Evolutionary conservation across 2,888 invertebrate species (phyloP), one percentile per base, ranked within the genome.

Genomic region (Cephonodes hylas): DNA sequence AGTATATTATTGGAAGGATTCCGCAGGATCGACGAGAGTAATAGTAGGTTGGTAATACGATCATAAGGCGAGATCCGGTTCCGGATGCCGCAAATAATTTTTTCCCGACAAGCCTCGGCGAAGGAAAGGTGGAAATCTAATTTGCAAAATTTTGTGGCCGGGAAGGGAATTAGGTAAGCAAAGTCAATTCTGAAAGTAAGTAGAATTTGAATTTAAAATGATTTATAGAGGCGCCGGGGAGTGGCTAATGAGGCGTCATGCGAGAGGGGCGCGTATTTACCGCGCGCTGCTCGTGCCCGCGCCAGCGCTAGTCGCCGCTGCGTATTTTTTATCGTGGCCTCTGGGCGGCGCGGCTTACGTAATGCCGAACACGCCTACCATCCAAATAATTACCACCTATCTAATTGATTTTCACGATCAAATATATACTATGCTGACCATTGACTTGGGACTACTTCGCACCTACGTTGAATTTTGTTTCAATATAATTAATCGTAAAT

Each of bases 121-220:
- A 81, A 78, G 76, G 77, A 81, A 84, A 85, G 83, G 84, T 84
- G 74, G 86, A 63, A 91, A 91, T 89, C 86, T 83, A 90, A 91
- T 91, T 91, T 91, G 85, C 83, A 81, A 86, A 87, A 88, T 83
- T 88, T 85, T 83, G 89, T 84, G 88, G 86, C 77, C 81, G 81
- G 81, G 76, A 83, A 83, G 81, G 83, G 87, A 89, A 90, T 91
- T 89, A 89, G 84, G 88, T 86, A 85, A 85, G 87, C 86, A 88
- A 90, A 91, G 89, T 89, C 87, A 88, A 91, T 91, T 89, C 86
- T 85, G 79, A 88, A 88, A 87, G 88, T 89, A 89, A 89, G 90
- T 90, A 89, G 81, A 90, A 91, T 91, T 91, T 89, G 89, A 92
- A 91, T 91, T 91, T 91, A 87, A 91, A 91, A 91, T 92, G 91